Conservation (phyloP, 2,888 invertebrate species). For the Drosophila putrida region DNA sequence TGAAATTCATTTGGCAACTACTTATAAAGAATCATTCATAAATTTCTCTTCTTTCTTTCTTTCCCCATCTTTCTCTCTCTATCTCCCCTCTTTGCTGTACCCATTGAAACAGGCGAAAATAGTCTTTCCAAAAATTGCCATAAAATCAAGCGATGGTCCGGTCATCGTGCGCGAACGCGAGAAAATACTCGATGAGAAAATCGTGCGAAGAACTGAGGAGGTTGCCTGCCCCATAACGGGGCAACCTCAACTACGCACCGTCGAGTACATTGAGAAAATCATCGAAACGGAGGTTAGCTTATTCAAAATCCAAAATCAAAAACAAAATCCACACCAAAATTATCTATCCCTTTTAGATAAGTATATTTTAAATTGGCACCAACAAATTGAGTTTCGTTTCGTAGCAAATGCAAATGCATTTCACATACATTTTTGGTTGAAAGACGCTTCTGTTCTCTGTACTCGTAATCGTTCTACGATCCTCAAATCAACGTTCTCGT, state of each 20-base stretch:
- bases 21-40: slow-evolving; percentile 9
- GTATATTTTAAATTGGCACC: slow-evolving; percentile 61
- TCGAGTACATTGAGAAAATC: slow-evolving; percentile 97
- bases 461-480: slow-evolving; percentile 39
- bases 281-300: slow-evolving; percentile 96
- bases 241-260: slow-evolving; percentile 94
- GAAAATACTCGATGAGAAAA: slow-evolving; percentile 95
- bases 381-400: slow-evolving; percentile 60
- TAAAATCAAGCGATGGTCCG: slow-evolving; percentile 93
- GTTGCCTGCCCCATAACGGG: slow-evolving; percentile 94
- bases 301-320: slow-evolving; percentile 39
- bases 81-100: slow-evolving; percentile 28
- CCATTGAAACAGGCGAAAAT: slow-evolving; percentile 82
- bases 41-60: slow-evolving; percentile 5
- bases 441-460: slow-evolving; percentile 50
- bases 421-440: slow-evolving; percentile 49
- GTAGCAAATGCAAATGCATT: slow-evolving; percentile 47
- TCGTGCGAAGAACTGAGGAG: slow-evolving; percentile 94
- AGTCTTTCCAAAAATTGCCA: slow-evolving; percentile 93
- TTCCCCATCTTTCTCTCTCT: neutral
- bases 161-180: slow-evolving; percentile 95
- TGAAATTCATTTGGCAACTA: slow-evolving; percentile 1
- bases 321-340: slow-evolving; percentile 26
- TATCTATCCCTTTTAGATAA: slow-evolving; percentile 11
- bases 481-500: slow-evolving; percentile 25